These are phyloP conservation scores for Drosophila fuyamai DNA, from an alignment of 1,140 invertebrate genomes.

Conservation along the genomic window DNA sequence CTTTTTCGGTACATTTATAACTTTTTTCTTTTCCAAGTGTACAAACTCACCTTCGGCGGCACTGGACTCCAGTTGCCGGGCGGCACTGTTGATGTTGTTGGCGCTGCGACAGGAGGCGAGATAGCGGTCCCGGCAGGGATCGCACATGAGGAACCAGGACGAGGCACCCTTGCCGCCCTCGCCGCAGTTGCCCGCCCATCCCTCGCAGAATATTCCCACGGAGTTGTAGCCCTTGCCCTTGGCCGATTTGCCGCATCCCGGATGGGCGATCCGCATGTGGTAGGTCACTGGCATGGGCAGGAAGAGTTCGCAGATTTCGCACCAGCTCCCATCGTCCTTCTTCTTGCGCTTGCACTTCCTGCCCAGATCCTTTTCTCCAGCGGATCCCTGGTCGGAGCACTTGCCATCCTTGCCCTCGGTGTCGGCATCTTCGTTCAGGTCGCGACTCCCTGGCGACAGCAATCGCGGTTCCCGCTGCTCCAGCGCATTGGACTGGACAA, in stretches of 20 bases:
- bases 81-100: conserved; percentile 70
- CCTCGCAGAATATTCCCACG: conserved; percentile 92
- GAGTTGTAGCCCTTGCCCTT: conserved; percentile 94
- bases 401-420: conserved; percentile 84
- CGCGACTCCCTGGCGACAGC: conserved; percentile 41
- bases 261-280: conserved; percentile 95
- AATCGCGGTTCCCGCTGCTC: conserved; percentile 69
- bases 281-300: conserved; percentile 92
- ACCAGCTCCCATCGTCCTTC: conserved; percentile 86
- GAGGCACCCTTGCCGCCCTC: conserved; percentile 92
- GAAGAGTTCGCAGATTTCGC: conserved; percentile 94
- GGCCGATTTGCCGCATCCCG: conserved; percentile 95
- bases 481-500: conserved; percentile 78
- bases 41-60: conserved; percentile 36
- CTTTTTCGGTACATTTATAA: too few species aligned
- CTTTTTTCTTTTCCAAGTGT: too few species aligned
- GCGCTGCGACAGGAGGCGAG: conserved; percentile 86
- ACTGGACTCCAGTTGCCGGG: conserved; percentile 36
- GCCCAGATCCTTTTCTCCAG: conserved; percentile 85
- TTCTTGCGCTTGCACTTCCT: conserved; percentile 87
- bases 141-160: conserved; percentile 97
- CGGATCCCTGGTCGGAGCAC: conserved; percentile 16
- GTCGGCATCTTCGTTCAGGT: conserved; percentile 61
- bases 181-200: conserved; percentile 95
- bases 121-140: conserved; percentile 94